A percentile compares a stretch with the other conserved stretches of the same genome.
Evolutionary conservation across 2,113 vertebrate genomes (phyloP).

Genomic region (Macquaria ambigua): DNA sequence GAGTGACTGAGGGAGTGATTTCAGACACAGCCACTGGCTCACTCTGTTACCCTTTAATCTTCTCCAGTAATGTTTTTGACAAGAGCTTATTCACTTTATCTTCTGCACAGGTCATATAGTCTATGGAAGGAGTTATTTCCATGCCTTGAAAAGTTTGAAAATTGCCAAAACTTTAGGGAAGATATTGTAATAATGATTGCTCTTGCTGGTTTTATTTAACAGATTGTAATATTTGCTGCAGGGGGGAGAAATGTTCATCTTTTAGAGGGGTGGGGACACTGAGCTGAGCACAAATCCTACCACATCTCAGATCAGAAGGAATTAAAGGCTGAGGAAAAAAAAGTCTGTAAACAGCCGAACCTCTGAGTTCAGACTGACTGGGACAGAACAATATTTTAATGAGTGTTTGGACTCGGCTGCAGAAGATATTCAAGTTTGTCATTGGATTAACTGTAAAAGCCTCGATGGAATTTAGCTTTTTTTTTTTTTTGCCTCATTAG

Average conservation of each 20-base stretch:
- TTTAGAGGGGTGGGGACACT: background rate
- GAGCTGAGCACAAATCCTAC: background rate
- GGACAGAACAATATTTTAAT: slow-evolving; percentile 4
- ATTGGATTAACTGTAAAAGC: background rate
- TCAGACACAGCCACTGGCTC: too few relatives aligned
- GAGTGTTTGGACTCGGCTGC: slow-evolving; percentile 4
- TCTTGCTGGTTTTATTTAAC: background rate
- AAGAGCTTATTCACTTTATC: background rate
- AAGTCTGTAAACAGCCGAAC: background rate
- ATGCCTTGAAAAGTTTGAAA: background rate
- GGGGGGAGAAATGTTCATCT: background rate
- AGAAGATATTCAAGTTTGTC: background rate
- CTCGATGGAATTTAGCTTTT: background rate
- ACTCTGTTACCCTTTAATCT: background rate
- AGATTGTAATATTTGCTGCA: background rate
- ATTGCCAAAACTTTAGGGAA: background rate
- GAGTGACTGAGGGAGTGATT: background rate
- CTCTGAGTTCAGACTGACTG: background rate
- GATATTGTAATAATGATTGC: background rate
- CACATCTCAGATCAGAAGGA: background rate
- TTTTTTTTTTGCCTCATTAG: background rate
- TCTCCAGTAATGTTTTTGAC: background rate
- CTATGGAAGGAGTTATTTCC: background rate
- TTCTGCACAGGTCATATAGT: background rate
- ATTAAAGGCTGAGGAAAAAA: background rate